phyloP scores from a whole-genome alignment of 2,888 invertebrate species.

The Harpalus rufipes region DNA sequence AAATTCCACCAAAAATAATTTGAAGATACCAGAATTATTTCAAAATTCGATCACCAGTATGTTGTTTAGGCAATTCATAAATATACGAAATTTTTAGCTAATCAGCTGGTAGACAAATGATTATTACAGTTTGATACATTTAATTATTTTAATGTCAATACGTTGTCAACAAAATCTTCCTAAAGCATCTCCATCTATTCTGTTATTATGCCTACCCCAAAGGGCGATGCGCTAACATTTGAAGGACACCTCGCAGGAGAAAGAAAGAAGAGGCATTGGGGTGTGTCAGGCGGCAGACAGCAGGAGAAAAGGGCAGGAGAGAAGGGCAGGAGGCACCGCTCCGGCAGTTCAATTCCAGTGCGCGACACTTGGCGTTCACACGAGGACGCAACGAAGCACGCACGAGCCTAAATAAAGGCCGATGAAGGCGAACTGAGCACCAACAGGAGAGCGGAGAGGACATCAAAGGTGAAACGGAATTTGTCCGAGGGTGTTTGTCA shows the following conservation, averaged over 20 bases:
- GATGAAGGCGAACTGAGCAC: conserved; percentile 45
- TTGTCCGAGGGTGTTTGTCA: neutral
- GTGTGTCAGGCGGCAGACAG: conserved; percentile 65
- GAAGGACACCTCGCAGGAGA: neutral
- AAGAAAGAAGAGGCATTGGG: conserved; percentile 64
- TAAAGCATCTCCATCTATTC: too few relatives aligned
- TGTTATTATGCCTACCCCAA: too few relatives aligned
- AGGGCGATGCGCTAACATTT: too few relatives aligned
- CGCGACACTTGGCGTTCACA: conserved; percentile 24
- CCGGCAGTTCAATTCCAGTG: conserved; percentile 68
- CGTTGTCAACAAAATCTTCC: too few relatives aligned
- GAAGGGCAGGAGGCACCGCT: neutral
- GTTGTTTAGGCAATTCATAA: too few relatives aligned
- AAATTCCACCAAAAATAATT: too few relatives aligned
- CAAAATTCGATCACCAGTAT: too few relatives aligned
- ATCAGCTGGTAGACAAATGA: too few relatives aligned
- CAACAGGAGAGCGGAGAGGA: neutral
- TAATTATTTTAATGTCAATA: too few relatives aligned
- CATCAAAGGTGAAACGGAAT: neutral
- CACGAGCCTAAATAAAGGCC: conserved; percentile 68
- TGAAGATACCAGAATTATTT: too few relatives aligned
- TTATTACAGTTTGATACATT: too few relatives aligned
- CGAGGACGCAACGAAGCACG: conserved; percentile 60
- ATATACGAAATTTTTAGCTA: too few relatives aligned
- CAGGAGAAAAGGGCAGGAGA: neutral